These are phyloP conservation scores for Callosobruchus maculatus DNA, from an alignment of 2,888 invertebrate genomes.

Conservation along the genomic window DNA sequence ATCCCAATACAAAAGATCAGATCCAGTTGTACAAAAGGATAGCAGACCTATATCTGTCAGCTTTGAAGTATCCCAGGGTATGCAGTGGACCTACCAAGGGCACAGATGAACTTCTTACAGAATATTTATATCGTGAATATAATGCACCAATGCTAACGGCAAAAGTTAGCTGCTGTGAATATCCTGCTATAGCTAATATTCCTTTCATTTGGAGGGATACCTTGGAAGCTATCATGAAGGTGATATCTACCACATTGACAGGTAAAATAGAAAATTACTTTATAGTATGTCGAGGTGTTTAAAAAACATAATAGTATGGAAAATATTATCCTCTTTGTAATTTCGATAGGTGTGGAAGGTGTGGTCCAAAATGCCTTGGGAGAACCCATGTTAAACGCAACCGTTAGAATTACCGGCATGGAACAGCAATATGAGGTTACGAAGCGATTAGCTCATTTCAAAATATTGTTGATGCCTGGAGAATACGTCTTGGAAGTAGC, in stretches of 20 bases:
- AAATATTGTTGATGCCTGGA: slow-evolving; percentile 67
- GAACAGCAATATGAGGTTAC: slow-evolving; percentile 60
- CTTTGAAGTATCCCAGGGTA: slow-evolving; percentile 43
- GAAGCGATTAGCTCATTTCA: slow-evolving; percentile 67
- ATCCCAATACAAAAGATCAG: slow-evolving; percentile 35
- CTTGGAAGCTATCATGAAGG: slow-evolving; percentile 60
- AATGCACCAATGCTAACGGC: slow-evolving; percentile 66
- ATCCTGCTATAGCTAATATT: slow-evolving; percentile 66
- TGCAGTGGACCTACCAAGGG: slow-evolving; percentile 41
- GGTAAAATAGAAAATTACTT: slow-evolving; percentile 43
- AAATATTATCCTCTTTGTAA: too few relatives aligned
- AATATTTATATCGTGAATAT: slow-evolving; percentile 60
- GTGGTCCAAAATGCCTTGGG: slow-evolving; percentile 64
- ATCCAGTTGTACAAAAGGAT: slow-evolving; percentile 51
- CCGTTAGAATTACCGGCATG: slow-evolving; percentile 61
- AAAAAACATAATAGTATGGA: too few relatives aligned
- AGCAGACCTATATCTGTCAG: slow-evolving; percentile 50
- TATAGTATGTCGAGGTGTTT: slow-evolving; percentile 2
- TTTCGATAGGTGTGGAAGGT: slow-evolving; percentile 62
- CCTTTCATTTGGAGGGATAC: slow-evolving; percentile 70
- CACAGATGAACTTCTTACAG: slow-evolving; percentile 54
- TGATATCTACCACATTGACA: slow-evolving; percentile 60
- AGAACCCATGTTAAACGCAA: slow-evolving; percentile 67
- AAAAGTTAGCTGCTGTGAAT: slow-evolving; percentile 79
- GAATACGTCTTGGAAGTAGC: slow-evolving; percentile 60